phyloP scores from a whole-genome alignment of 2,797 vertebrate species.

The Anisognathus igniventris region DNA sequence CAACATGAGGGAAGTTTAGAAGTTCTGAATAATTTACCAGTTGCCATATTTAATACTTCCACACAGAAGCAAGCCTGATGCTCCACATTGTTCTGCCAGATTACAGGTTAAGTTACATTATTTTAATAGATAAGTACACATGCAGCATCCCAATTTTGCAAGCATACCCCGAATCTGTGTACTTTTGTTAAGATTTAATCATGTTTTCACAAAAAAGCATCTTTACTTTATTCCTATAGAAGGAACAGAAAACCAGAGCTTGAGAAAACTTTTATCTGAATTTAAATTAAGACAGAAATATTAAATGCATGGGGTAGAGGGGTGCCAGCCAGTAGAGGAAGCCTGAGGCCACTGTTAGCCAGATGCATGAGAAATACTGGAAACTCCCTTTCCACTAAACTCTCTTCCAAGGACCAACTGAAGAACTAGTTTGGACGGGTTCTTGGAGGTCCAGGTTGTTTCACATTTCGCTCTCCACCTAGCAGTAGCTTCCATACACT shows the following conservation, averaged over 20 bases:
- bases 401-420: not conserved
- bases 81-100: not conserved
- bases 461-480: not conserved
- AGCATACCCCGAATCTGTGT: not conserved
- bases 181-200: not conserved
- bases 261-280: not conserved
- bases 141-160: not conserved
- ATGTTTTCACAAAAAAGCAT: not conserved
- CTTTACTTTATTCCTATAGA: not conserved
- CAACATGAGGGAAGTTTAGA: not conserved
- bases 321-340: not conserved
- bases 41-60: not conserved
- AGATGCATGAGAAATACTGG: not conserved
- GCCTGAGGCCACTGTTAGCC: constrained; percentile 31
- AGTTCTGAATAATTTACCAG: not conserved
- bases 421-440: constrained; percentile 14
- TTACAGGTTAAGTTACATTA: not conserved
- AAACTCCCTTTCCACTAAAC: constrained; percentile 43
- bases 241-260: not conserved
- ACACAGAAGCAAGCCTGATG: not conserved
- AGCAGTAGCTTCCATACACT: not conserved
- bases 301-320: not conserved
- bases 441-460: not conserved
- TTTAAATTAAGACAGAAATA: not conserved
- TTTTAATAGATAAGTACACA: not conserved